A percentile compares a stretch with the other conserved stretches of the same genome.
phyloP scores from a whole-genome alignment of 2,888 invertebrate genomes.

The Drosophila histrio region DNA sequence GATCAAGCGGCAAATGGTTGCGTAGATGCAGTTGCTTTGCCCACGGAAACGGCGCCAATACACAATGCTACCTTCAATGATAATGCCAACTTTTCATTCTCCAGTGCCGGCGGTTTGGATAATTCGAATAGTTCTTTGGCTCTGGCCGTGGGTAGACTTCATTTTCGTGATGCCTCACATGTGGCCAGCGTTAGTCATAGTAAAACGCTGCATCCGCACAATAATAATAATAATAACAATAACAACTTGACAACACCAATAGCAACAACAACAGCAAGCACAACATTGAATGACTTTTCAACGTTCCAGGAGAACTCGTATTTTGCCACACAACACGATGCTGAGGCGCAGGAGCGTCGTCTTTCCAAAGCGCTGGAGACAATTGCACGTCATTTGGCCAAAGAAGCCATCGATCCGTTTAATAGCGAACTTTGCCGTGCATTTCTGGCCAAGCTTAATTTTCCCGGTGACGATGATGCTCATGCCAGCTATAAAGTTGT shows the following conservation, averaged over 20 bases:
- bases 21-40: constrained; percentile 3
- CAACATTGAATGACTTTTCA: constrained; percentile 80
- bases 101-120: constrained; percentile 79
- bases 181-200: constrained; percentile 32
- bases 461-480: constrained; percentile 87
- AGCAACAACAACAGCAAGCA: constrained; percentile 38
- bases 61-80: constrained; percentile 80
- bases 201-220: constrained; percentile 44
- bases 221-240: constrained; percentile 52
- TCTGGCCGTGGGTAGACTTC: constrained; percentile 79
- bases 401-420: constrained; percentile 90
- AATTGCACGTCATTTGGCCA: constrained; percentile 82
- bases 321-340: constrained; percentile 83
- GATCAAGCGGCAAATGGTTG: constrained; percentile 58
- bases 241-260: constrained; percentile 28
- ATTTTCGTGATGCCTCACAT: constrained; percentile 77
- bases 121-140: constrained; percentile 82
- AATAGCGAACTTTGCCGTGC: constrained; percentile 89
- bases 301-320: constrained; percentile 84
- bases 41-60: constrained; percentile 30
- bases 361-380: constrained; percentile 82
- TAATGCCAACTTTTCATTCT: constrained; percentile 82
- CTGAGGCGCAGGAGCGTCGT: constrained; percentile 82
- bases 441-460: constrained; percentile 89
- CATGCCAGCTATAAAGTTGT: constrained; percentile 86